Evolutionary conservation across 2,113 vertebrate species (phyloP).

Genomic region (Seriola quinqueradiata): DNA sequence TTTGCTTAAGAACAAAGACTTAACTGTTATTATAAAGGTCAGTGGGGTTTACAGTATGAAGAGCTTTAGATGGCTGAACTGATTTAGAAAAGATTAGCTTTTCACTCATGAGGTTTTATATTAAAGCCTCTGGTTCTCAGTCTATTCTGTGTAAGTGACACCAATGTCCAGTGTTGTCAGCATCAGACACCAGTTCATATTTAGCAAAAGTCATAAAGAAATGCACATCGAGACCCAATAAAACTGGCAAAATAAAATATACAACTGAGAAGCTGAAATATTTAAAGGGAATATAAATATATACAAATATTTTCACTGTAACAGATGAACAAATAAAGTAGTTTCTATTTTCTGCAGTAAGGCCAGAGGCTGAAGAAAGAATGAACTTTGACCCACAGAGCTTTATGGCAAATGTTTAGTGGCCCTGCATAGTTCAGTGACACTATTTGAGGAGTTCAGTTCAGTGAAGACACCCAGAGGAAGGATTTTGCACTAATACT

Average conservation of each 20-base stretch:
- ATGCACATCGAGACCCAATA: neutral
- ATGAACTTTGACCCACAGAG: constrained; percentile 4
- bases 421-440: neutral
- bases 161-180: neutral
- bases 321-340: constrained; percentile 24
- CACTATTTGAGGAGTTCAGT: neutral
- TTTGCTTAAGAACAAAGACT: neutral
- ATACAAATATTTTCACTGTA: neutral
- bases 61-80: constrained; percentile 24
- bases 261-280: neutral
- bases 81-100: constrained; percentile 13
- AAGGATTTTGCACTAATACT: too few species aligned
- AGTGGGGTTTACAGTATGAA: constrained; percentile 7
- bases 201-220: neutral
- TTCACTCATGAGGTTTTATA: constrained; percentile 16
- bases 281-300: neutral
- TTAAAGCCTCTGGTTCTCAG: neutral
- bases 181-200: neutral
- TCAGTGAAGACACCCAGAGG: too few species aligned
- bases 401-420: neutral
- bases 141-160: neutral
- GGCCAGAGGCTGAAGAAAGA: constrained; percentile 12
- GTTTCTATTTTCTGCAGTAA: constrained; percentile 34
- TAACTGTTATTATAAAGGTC: constrained; percentile 32
- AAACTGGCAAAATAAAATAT: neutral